Conservation (phyloP, 2,113 vertebrate species). For the Okapia johnstoni region DNA sequence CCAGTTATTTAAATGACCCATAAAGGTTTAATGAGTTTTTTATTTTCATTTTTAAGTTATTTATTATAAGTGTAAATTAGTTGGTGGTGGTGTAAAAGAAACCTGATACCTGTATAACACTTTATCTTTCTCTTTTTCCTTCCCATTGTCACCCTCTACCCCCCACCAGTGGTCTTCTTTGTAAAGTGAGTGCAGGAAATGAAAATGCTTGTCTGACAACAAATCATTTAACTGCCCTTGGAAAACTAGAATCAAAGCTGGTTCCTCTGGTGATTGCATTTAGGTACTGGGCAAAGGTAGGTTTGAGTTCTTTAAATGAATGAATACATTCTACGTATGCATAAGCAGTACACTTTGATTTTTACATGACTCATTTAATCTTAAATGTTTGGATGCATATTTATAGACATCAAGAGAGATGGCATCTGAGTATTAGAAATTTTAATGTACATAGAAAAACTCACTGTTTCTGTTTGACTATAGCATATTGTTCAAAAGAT, state of each 20-base stretch:
- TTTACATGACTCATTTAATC: neutral
- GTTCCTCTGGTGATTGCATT: conserved; percentile 87
- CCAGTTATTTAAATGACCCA: neutral
- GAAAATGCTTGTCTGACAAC: conserved; percentile 92
- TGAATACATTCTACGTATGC: neutral
- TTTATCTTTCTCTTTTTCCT: neutral
- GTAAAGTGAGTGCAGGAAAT: conserved; percentile 96
- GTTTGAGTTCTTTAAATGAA: conserved; percentile 16
- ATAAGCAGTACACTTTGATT: neutral
- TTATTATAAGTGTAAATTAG: neutral
- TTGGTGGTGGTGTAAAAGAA: neutral
- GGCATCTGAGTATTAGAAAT: conserved; percentile 4
- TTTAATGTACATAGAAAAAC: neutral
- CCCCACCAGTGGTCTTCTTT: conserved; percentile 87
- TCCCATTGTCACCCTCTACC: neutral
- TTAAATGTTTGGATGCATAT: neutral
- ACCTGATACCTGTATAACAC: neutral
- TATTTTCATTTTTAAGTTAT: neutral
- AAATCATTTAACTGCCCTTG: conserved; percentile 86
- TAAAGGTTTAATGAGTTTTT: neutral
- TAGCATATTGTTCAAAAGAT: neutral
- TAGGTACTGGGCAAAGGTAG: conserved; percentile 92
- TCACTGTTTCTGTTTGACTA: conserved; percentile 5
- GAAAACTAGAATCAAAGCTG: conserved; percentile 81
- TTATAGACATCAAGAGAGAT: neutral